Evolutionary conservation across 1,140 invertebrate species (phyloP), one percentile per base, ranked within the genome.

Genomic region (Scaptomyza graminum): DNA sequence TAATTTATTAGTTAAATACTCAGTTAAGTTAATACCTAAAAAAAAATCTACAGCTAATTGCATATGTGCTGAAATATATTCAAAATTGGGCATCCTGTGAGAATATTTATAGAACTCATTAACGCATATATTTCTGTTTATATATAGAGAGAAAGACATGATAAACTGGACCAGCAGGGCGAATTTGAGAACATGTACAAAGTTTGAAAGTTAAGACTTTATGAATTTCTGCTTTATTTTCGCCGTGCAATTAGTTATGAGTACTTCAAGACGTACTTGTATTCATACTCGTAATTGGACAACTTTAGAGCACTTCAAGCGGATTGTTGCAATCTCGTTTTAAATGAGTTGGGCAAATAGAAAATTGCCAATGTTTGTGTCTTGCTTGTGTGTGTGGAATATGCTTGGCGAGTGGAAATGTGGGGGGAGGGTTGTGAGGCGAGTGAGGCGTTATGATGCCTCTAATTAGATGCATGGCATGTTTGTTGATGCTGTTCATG

Each of bases 271-370:
- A 18, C 22, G 9, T 25, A 49, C 22, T 18, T 34, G 52, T 50
- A 37, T 43, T 44, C 37, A 18, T 43, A 54, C 55, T 49, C 34
- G 41, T 47, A 52, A 41, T 60, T 43, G 49, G 62, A 52, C 74
- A 73, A 69, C 76, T 80, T 63, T 39, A 56, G 70, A 57, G 69
- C 82, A 77, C 64, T 68, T 50, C 31, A 52, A 56, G 67, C 57
- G 78, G 78, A 83, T 76, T 88, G 83, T 88, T 82, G 82, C 78
- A 82, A 85, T 88, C 78, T 66, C 79, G 67, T 61, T 52, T 55
- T 78, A 67, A 85, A 88, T 88, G 74, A 88, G 82, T 82, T 82
- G 75, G 60, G 71, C 67, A 85, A 85, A 85, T 85, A 88, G 82
- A 87, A 87, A 85, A 76, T 82, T 88, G 83, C 82, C 57, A 87